A percentile compares a stretch with the other conserved stretches of the same genome.
Conservation (phyloP, 2,113 vertebrate species). For the Salvator merianae region DNA sequence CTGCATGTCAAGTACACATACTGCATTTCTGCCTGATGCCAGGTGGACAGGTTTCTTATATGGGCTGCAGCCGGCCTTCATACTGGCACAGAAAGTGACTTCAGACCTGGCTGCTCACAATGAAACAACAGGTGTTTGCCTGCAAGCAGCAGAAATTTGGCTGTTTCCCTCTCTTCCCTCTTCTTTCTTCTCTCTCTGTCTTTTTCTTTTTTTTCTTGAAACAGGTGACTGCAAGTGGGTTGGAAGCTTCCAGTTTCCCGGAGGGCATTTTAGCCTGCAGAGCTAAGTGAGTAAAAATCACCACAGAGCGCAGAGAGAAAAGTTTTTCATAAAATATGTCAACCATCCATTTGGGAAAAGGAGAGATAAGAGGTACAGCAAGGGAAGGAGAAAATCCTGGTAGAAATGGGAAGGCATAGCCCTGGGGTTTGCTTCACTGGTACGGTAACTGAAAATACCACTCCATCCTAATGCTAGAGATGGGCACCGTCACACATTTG, state of each 20-base stretch:
- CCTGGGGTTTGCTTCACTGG: not conserved
- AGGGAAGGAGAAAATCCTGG: not conserved
- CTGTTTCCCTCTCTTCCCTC: not conserved
- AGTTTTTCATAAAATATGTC: not conserved
- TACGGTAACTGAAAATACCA: not conserved
- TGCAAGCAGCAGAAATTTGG: accelerated
- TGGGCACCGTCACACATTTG: too few relatives aligned
- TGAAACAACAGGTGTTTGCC: conserved; percentile 21
- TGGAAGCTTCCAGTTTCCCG: not conserved
- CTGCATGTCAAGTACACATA: conserved; percentile 30
- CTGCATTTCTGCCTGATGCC: conserved; percentile 40
- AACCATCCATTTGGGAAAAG: accelerated
- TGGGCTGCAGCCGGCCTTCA: not conserved
- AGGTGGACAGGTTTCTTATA: conserved; percentile 50
- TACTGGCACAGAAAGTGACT: not conserved
- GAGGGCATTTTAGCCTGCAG: accelerated
- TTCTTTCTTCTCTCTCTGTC: too few relatives aligned
- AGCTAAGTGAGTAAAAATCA: not conserved
- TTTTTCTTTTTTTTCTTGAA: not conserved
- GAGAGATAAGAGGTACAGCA: too few relatives aligned
- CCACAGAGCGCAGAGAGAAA: not conserved
- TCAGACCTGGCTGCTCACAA: not conserved
- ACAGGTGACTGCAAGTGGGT: conserved; percentile 16
- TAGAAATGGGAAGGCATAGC: too few relatives aligned
- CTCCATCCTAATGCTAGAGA: not conserved